Percentiles rank a stretch among this genome's conserved stretches.
Conservation (phyloP, 2,797 vertebrate genomes). For the Sus cebifrons region DNA sequence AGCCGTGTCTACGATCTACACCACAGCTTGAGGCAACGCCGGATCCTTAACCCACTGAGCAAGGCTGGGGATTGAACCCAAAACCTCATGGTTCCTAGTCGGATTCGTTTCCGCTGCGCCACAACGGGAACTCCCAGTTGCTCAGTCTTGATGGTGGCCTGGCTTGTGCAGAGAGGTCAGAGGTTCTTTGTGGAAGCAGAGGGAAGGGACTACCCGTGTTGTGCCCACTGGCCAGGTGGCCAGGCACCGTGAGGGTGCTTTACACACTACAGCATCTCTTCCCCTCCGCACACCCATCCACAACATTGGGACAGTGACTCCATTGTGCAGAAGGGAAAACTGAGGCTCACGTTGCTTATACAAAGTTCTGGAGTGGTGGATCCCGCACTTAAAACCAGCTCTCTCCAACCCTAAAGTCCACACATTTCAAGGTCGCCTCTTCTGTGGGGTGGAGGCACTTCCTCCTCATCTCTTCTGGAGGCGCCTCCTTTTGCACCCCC, state of each 20-base stretch:
- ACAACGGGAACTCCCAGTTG: rapidly evolving
- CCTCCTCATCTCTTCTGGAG: neutral
- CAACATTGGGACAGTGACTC: neutral
- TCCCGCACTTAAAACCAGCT: neutral
- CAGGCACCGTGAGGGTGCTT: neutral
- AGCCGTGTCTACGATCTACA: too few species aligned
- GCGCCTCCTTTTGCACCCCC: neutral
- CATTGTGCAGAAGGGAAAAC: neutral
- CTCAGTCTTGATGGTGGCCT: neutral
- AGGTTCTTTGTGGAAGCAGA: neutral
- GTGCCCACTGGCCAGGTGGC: neutral
- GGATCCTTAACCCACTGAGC: too few species aligned
- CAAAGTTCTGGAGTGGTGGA: neutral
- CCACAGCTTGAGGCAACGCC: too few species aligned
- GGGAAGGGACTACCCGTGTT: neutral
- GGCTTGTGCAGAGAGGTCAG: neutral
- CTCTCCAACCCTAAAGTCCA: neutral
- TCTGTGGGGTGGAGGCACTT: neutral
- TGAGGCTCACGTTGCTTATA: neutral
- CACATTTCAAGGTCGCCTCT: neutral
- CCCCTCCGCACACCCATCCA: neutral
- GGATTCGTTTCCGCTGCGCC: too few species aligned
- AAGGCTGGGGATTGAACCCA: too few species aligned
- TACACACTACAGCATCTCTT: rapidly evolving
- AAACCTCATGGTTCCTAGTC: too few species aligned